Conservation (phyloP, 2,113 vertebrate species). For the Lucifuga dentata region DNA sequence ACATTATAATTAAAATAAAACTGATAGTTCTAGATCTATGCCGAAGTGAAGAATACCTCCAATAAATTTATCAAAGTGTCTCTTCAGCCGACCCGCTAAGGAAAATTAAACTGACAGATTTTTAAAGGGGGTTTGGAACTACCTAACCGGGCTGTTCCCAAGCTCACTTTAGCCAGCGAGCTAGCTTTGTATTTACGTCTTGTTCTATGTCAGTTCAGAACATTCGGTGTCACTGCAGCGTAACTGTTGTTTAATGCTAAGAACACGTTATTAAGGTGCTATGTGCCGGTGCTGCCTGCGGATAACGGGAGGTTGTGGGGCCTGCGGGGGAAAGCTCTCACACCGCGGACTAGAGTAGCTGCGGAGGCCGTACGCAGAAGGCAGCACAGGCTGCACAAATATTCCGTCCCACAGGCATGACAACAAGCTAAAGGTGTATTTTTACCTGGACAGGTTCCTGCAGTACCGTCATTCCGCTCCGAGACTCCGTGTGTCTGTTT, state of each 20-base stretch:
- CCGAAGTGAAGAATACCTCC: neutral
- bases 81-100: too few relatives aligned
- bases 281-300: neutral
- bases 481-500: conserved; percentile 55
- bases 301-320: conserved; percentile 19
- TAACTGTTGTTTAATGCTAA: neutral
- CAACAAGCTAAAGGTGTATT: conserved; percentile 12
- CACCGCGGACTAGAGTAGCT: conserved; percentile 26
- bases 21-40: rapidly evolving
- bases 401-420: conserved; percentile 11
- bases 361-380: conserved; percentile 46
- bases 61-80: neutral
- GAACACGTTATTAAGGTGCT: neutral
- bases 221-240: too few relatives aligned
- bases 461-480: conserved; percentile 85
- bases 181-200: neutral
- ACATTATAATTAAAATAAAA: rapidly evolving
- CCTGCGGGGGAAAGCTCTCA: conserved; percentile 27
- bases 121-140: conserved; percentile 4
- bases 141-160: neutral
- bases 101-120: neutral
- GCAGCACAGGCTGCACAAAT: neutral
- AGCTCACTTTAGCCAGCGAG: neutral
- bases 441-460: conserved; percentile 86
- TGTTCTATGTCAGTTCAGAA: rapidly evolving